Evolutionary conservation across 2,113 vertebrate genomes (phyloP).

Genomic region (Otus sunia): DNA sequence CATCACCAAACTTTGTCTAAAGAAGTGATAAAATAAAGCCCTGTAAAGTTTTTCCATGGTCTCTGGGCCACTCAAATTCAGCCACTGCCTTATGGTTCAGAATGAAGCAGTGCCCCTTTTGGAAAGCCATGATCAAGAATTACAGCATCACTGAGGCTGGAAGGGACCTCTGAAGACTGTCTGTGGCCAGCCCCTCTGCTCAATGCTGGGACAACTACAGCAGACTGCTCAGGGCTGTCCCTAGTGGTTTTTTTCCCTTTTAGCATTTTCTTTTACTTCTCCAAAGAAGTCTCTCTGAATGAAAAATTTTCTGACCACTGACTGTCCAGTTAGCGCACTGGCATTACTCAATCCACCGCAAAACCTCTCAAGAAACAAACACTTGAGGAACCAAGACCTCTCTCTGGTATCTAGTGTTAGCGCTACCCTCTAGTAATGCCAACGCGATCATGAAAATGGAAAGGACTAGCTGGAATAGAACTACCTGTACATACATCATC

Average conservation of each 20-base stretch:
- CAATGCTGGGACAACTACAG: neutral
- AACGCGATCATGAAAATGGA: accelerated
- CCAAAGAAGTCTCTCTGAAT: neutral
- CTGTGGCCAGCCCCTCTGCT: neutral
- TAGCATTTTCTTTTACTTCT: neutral
- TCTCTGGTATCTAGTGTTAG: neutral
- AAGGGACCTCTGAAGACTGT: neutral
- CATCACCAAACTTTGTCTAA: neutral
- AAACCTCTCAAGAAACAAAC: neutral
- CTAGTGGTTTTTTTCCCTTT: accelerated
- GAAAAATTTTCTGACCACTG: neutral
- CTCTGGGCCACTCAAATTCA: neutral
- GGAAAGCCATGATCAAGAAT: neutral
- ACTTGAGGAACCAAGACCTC: neutral
- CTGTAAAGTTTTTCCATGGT: neutral
- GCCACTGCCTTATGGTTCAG: neutral
- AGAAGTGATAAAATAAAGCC: neutral
- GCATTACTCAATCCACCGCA: neutral
- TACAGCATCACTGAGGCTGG: neutral
- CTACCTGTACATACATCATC: neutral
- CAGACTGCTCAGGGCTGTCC: neutral
- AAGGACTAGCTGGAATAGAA: neutral
- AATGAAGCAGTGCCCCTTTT: neutral
- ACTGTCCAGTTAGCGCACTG: neutral
- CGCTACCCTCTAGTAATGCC: neutral